phyloP scores from a whole-genome alignment of 2,797 vertebrate genomes.

The Sebastes steindachneri region DNA sequence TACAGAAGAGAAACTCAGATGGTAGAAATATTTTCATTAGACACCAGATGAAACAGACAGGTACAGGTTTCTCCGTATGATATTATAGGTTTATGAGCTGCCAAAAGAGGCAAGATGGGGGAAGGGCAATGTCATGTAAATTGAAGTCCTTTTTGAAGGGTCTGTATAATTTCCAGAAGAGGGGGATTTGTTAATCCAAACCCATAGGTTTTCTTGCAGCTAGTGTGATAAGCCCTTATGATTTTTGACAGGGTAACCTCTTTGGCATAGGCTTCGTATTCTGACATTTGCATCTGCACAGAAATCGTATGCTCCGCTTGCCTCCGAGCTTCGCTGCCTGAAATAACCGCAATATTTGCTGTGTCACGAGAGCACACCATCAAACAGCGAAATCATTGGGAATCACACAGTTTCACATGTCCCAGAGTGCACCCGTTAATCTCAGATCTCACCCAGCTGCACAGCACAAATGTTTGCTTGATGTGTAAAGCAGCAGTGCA shows the following conservation, averaged over 20 bases:
- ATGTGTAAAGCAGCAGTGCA: constrained; percentile 20
- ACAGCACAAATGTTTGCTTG: neutral
- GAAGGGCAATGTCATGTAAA: constrained; percentile 38
- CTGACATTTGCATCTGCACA: constrained; percentile 20
- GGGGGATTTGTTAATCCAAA: constrained; percentile 39
- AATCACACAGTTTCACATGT: constrained; percentile 27
- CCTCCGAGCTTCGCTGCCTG: constrained; percentile 15
- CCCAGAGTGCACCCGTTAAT: constrained; percentile 31
- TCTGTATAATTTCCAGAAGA: constrained; percentile 40
- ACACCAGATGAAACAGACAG: constrained; percentile 1
- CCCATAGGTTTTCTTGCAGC: constrained; percentile 26
- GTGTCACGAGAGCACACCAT: constrained; percentile 56
- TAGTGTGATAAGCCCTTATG: constrained; percentile 16
- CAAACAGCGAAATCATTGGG: constrained; percentile 40
- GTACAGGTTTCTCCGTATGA: constrained; percentile 10
- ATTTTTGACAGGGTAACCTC: constrained; percentile 38
- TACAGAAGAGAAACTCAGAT: constrained; percentile 11
- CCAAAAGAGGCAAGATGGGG: constrained; percentile 9
- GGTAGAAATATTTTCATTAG: constrained; percentile 23
- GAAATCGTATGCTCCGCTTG: neutral
- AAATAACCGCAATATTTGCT: constrained; percentile 54
- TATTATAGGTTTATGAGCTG: constrained; percentile 25
- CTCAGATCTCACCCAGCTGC: constrained; percentile 28
- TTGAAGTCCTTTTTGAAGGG: constrained; percentile 33
- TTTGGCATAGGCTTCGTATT: constrained; percentile 17